These are phyloP conservation scores for Temnothorax nylanderi DNA, from an alignment of 1,140 invertebrate species.

Conservation along the genomic window DNA sequence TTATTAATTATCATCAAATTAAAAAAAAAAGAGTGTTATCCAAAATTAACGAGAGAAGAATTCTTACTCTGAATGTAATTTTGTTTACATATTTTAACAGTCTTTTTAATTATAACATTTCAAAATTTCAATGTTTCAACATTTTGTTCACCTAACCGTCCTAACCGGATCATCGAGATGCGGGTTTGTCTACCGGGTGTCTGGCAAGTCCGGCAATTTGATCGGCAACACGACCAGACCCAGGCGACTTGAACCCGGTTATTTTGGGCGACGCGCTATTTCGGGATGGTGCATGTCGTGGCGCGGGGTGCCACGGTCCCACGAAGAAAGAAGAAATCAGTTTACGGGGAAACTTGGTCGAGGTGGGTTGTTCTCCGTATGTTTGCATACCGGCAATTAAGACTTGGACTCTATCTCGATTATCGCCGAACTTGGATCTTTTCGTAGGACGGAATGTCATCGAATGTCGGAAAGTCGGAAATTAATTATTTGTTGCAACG, in stretches of 20 bases:
- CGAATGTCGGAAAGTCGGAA: not conserved
- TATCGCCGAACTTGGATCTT: not conserved
- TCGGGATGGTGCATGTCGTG: slow-evolving; percentile 76
- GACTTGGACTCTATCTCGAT: not conserved
- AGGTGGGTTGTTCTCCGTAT: slow-evolving; percentile 67
- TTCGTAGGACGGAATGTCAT: not conserved
- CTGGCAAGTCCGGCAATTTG: slow-evolving; percentile 40
- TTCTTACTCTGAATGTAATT: not conserved
- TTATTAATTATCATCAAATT: not conserved
- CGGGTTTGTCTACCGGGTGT: slow-evolving; percentile 13
- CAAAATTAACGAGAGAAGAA: not conserved
- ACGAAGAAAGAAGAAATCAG: slow-evolving; percentile 65
- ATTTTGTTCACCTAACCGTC: not conserved
- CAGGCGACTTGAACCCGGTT: slow-evolving; percentile 75
- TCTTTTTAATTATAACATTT: no score
- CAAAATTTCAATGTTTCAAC: not conserved
- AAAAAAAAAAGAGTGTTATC: not conserved
- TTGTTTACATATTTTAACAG: not conserved
- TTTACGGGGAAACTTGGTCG: slow-evolving; percentile 74
- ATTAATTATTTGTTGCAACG: not conserved
- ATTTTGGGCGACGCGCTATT: slow-evolving; percentile 80
- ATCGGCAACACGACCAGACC: slow-evolving; percentile 59
- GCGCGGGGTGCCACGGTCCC: slow-evolving; percentile 65
- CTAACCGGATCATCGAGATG: not conserved
- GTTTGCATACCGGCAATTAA: slow-evolving; percentile 8